phyloP scores from a whole-genome alignment of 2,113 vertebrate genomes.

The Gnathonemus echidnorhynchus region DNA sequence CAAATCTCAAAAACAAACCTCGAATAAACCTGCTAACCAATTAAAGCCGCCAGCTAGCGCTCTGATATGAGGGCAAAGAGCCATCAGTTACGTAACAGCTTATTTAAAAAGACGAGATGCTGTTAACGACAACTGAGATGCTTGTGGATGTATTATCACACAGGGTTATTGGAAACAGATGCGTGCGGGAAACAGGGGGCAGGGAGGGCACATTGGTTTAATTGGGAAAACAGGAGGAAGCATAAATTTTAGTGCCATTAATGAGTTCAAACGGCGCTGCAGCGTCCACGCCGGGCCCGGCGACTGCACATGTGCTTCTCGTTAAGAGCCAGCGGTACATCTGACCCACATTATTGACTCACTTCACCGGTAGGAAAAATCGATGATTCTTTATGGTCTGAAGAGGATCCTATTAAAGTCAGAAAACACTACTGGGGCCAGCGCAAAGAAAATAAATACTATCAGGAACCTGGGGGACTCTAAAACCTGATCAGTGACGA shows the following conservation, averaged over 20 bases:
- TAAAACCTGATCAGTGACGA: neutral
- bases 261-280: constrained; percentile 70
- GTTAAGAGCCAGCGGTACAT: constrained; percentile 68
- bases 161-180: constrained; percentile 71
- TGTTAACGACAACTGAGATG: constrained; percentile 56
- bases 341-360: constrained; percentile 70
- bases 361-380: constrained; percentile 43
- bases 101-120: constrained; percentile 38
- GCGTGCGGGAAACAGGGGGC: constrained; percentile 36
- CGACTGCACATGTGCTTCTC: constrained; percentile 70
- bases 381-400: constrained; percentile 11
- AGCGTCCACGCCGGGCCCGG: constrained; percentile 61
- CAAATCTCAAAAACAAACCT: neutral
- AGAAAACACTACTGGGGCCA: constrained; percentile 10
- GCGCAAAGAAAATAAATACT: neutral
- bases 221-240: constrained; percentile 78
- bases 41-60: neutral
- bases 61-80: constrained; percentile 22
- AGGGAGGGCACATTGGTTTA: constrained; percentile 57
- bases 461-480: neutral
- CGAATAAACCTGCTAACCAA: neutral
- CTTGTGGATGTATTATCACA: constrained; percentile 69
- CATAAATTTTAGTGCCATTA: constrained; percentile 82
- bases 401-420: neutral
- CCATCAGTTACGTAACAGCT: constrained; percentile 55